Evolutionary conservation across 2,113 vertebrate species (phyloP).

Genomic region (Zosterops borbonicus): DNA sequence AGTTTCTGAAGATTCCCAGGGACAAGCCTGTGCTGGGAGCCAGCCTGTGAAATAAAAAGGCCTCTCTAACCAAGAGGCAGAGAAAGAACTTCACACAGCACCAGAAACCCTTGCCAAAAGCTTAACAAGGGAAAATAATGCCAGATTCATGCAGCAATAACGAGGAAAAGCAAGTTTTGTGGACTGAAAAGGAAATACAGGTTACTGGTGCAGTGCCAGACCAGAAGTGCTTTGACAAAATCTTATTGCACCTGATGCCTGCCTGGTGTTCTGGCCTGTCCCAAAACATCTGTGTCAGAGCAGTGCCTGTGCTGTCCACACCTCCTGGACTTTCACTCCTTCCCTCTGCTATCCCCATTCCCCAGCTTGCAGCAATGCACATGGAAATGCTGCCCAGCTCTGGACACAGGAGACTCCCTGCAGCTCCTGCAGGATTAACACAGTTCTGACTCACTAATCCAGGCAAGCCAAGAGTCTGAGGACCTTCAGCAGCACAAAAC

Average conservation of each 20-base stretch:
- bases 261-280: background rate
- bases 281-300: accelerated
- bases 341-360: no score
- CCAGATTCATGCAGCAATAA: background rate
- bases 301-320: accelerated
- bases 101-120: background rate
- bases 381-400: accelerated
- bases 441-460: background rate
- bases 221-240: background rate
- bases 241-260: background rate
- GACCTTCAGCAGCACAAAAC: background rate
- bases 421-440: background rate
- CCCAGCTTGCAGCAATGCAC: no score
- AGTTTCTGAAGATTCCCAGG: background rate
- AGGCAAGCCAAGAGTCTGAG: background rate
- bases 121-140: background rate
- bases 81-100: background rate
- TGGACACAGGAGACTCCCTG: accelerated
- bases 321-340: background rate
- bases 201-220: background rate
- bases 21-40: background rate
- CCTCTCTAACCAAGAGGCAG: background rate
- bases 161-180: background rate
- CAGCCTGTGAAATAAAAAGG: background rate
- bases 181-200: background rate